Conservation (phyloP, 1,140 invertebrate species). For the Microplitis demolitor region DNA sequence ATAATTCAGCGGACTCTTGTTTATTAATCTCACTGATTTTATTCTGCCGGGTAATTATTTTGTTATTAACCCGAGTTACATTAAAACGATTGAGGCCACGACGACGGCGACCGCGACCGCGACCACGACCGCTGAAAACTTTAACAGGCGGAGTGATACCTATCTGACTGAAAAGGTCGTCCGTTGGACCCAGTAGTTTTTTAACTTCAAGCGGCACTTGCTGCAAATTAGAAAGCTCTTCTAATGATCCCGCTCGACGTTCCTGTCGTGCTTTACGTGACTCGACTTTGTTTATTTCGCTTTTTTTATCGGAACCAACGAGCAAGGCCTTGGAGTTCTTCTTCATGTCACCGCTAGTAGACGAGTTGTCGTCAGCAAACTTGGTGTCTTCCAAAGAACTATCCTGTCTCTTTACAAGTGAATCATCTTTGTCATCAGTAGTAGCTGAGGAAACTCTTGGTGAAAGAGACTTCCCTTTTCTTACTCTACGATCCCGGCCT, state of each 20-base stretch:
- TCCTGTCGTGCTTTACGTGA: constrained; percentile 24
- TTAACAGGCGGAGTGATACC: constrained; percentile 19
- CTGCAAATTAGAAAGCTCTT: constrained; percentile 21
- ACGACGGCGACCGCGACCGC: no score
- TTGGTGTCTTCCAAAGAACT: constrained; percentile 21
- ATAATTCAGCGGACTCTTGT: not conserved
- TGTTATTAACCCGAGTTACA: no score
- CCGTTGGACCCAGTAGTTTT: constrained; percentile 34
- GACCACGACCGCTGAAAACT: not conserved
- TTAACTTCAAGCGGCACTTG: constrained; percentile 40
- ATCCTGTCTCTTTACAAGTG: not conserved
- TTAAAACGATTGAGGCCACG: no score
- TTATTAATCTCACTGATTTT: constrained; percentile 37
- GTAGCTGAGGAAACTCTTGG: not conserved
- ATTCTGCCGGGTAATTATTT: constrained; percentile 20
- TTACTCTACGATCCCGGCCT: constrained; percentile 2
- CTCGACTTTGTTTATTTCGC: not conserved
- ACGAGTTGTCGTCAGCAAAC: constrained; percentile 2
- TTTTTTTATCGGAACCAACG: constrained; percentile 17
- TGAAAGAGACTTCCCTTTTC: constrained; percentile 15
- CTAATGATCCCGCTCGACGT: constrained; percentile 25
- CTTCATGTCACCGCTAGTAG: not conserved
- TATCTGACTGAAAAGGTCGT: constrained; percentile 32
- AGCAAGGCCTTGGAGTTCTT: constrained; percentile 5
- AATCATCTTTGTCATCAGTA: constrained; percentile 12